These are phyloP conservation scores for Thereva unica DNA, from an alignment of 2,888 invertebrate genomes.

Conservation along the genomic window DNA sequence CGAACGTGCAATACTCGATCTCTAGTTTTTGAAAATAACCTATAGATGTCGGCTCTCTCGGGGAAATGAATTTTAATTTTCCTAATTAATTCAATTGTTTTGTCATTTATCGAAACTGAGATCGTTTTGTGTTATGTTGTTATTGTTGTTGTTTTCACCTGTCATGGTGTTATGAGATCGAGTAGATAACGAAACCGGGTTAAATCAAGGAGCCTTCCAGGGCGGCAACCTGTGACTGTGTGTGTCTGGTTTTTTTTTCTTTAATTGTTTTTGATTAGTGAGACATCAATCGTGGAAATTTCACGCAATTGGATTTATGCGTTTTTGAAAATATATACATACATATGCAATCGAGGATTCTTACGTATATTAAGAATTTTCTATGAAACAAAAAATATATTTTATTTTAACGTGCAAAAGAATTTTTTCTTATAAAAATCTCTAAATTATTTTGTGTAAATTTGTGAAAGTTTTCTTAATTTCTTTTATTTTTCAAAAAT, in stretches of 20 bases:
- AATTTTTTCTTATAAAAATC: slow-evolving; percentile 10
- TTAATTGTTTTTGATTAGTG: no score
- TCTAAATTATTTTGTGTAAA: background rate
- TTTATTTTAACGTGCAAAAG: background rate
- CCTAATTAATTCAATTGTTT: slow-evolving; percentile 33
- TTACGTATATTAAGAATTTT: background rate
- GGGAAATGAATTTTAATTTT: slow-evolving; percentile 34
- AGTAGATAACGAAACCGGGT: slow-evolving; percentile 5
- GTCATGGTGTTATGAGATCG: slow-evolving; percentile 23
- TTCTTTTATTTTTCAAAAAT: background rate
- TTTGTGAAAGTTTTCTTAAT: slow-evolving; percentile 1
- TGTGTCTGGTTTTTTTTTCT: no score
- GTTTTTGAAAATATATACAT: no score
- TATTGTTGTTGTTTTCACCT: slow-evolving; percentile 7
- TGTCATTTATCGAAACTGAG: slow-evolving; percentile 24
- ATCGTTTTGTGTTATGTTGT: background rate
- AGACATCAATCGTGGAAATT: no score
- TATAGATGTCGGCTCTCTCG: slow-evolving; percentile 16
- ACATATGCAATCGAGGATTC: no score
- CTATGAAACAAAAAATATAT: background rate
- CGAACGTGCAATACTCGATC: slow-evolving; percentile 29
- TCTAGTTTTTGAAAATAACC: background rate
- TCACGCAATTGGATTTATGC: no score
- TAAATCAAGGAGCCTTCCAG: no score
- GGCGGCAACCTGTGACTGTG: no score